Evolutionary conservation across 2,888 invertebrate species (phyloP).

Genomic region (Nasonovia ribisnigri): DNA sequence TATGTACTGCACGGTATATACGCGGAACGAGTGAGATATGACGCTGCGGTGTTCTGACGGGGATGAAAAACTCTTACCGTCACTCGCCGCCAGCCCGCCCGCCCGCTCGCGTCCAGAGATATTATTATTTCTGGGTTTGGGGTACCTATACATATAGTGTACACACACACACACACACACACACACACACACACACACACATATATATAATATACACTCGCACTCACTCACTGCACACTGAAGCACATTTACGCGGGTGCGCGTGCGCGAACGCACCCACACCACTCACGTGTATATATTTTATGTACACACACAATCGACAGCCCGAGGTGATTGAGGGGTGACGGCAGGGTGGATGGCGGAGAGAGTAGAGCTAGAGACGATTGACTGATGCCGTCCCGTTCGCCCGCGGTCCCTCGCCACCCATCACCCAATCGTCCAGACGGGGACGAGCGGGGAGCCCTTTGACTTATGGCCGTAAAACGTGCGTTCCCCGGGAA

Average conservation of each 20-base stretch:
- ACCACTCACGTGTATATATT: neutral
- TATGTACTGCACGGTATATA: neutral
- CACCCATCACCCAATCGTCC: neutral
- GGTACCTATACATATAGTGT: conserved; percentile 1
- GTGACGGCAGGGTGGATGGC: neutral
- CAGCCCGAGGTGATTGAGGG: neutral
- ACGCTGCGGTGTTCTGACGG: conserved; percentile 49
- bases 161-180: neutral
- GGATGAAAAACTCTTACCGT: conserved; percentile 59
- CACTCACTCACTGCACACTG: neutral
- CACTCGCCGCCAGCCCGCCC: neutral
- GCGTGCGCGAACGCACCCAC: neutral
- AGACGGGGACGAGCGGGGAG: neutral
- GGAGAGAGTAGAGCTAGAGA: conserved; percentile 29
- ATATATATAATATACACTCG: neutral
- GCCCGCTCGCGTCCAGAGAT: conserved; percentile 27
- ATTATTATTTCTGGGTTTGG: conserved; percentile 58
- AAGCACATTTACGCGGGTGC: neutral
- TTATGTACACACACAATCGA: conserved; percentile 35
- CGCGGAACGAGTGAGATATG: conserved; percentile 38
- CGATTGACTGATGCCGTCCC: conserved; percentile 62
- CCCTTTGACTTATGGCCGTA: conserved; percentile 63
- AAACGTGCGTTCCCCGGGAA: conserved; percentile 62
- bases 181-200: neutral
- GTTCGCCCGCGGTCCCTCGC: neutral